Evolutionary conservation across 2,113 vertebrate genomes (phyloP), one percentile per base, ranked within the genome.

Genomic region (Rhineura floridana): DNA sequence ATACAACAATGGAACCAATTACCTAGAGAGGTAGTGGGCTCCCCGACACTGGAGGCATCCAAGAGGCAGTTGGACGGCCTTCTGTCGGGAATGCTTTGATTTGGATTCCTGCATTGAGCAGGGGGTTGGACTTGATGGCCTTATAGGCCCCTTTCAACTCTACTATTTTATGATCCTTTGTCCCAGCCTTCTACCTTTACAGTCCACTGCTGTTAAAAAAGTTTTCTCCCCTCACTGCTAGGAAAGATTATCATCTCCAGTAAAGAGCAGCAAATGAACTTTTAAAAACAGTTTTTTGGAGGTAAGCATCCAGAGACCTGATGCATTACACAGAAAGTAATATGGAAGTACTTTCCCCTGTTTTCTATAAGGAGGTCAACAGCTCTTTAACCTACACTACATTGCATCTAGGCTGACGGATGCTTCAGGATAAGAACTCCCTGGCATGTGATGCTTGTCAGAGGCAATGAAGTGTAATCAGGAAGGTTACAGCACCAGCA

Each of bases 341-440:
- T 78, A 48, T 33, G 8, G 42, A 59, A 48, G 50, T 33, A 75
- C 33, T 55, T 72, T 39, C 0, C 76, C 30, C 52, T 86, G 25
- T n/a, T 59, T 87, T 83, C 67, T 42, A 12, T 44, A 67, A 67
- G 33, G 72, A 36, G 78, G 83, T 52, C 85, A 72, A 79, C 33
- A 90, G 39, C 33, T 83, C 48, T 78, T 59, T 62, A 89, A 83
- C 75, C 85, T 87, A 30, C 25, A 23, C 63, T 33, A 46, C 85
- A 70, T 80, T 70, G 70, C 46, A 52, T 69, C 76, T 87, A 39
- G 46, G 46, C 50, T 87, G 76, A 78, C 46, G 52, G 85, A 42
- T 55, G 62, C 62, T 80, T 69, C 46, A 85, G 55, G 33, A 63
- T n/a, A 25, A 30, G 23, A 69, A 46, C 42, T 46, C 50, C 19